Conservation (phyloP, 2,113 vertebrate species). For the Manacus vitellinus region DNA sequence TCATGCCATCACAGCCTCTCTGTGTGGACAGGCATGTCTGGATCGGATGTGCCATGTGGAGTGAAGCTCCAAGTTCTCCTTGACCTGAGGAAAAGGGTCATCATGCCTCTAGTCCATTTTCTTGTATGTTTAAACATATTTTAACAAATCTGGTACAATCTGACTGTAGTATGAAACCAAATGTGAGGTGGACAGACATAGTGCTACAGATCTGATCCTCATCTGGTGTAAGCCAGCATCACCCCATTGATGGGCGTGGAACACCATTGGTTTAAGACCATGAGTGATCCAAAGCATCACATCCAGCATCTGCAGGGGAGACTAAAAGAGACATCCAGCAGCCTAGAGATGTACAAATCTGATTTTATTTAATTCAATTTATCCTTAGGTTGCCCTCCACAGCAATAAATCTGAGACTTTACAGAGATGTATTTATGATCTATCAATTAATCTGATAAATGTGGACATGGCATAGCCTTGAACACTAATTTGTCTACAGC, state of each 20-base stretch:
- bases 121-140: not conserved
- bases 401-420: not conserved
- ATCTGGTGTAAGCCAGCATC: not conserved
- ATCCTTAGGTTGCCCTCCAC: not conserved
- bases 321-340: not conserved
- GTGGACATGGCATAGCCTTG: not conserved
- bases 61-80: not conserved
- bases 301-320: not conserved
- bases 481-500: not conserved
- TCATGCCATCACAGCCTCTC: not conserved
- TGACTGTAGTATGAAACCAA: not conserved
- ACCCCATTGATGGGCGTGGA: not conserved
- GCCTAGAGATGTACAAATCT: not conserved
- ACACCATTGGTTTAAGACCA: not conserved
- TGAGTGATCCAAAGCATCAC: not conserved
- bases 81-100: not conserved
- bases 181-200: not conserved
- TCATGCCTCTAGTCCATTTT: not conserved
- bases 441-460: not conserved
- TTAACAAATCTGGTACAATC: not conserved
- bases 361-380: conserved; percentile 6
- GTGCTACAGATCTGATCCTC: not conserved
- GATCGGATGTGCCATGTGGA: accelerated
- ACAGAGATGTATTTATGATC: not conserved
- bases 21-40: accelerated